phyloP scores from a whole-genome alignment of 2,888 invertebrate species.

The Rapana venosa region DNA sequence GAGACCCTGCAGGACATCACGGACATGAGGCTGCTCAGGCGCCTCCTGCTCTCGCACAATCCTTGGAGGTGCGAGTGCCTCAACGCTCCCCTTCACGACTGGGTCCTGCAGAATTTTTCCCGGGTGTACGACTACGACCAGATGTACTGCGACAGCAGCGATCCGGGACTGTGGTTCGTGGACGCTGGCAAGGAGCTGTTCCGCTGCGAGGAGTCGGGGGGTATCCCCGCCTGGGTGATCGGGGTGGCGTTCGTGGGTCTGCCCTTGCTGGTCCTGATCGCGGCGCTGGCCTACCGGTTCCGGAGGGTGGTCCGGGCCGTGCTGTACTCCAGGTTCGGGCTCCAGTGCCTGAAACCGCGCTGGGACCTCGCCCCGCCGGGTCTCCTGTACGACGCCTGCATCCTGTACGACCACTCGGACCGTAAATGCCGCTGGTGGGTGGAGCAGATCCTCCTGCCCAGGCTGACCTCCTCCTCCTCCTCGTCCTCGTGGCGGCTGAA shows the following conservation, averaged over 20 bases:
- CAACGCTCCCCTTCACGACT: constrained; percentile 31
- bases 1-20: not conserved
- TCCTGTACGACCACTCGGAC: constrained; percentile 46
- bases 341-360: constrained; percentile 22
- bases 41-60: constrained; percentile 31
- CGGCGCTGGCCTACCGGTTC: constrained; percentile 17
- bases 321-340: constrained; percentile 28
- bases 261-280: not conserved
- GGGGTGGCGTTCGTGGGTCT: constrained; percentile 25
- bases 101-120: constrained; percentile 34
- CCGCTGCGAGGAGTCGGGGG: constrained; percentile 13
- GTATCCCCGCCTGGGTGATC: not conserved
- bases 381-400: constrained; percentile 32
- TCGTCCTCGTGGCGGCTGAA: constrained; percentile 30
- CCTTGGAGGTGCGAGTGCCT: constrained; percentile 43
- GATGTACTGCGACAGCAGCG: constrained; percentile 15
- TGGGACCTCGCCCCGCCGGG: not conserved
- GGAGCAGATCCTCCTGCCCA: constrained; percentile 36
- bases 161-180: not conserved
- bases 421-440: constrained; percentile 48
- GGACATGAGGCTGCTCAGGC: constrained; percentile 6
- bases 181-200: constrained; percentile 10
- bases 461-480: constrained; percentile 14
- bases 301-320: constrained; percentile 36
- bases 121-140: constrained; percentile 16